Base-by-base conservation (phyloP, 2,888 invertebrate species). In the Hydropsyche betteni region DNA sequence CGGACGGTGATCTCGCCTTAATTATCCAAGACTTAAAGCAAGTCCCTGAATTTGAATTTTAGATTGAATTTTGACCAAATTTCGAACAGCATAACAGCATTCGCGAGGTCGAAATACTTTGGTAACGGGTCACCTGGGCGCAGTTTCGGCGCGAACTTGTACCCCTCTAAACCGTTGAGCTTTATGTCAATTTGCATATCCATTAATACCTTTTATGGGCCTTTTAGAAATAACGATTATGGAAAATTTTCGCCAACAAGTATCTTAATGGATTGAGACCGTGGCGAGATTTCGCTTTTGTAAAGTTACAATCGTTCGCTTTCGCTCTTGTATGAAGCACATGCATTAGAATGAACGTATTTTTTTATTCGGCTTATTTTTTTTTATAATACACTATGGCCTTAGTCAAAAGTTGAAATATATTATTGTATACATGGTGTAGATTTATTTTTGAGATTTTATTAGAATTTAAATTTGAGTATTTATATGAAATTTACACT, bases 141-240 rank as follows among this genome's bases (percentile, higher is more conserved):
- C 55, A n/a, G 55, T 55, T 55, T 55, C 55, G 16, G n/a, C 16
- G n/a, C 24, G 55, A 55, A 55, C 55, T 55, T 16, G 55, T 55
- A 10, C n/a, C 12, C 2, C 44, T 6, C 44, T 44, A 44, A 14
- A 55, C 55, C 55, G 55, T 55, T 55, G 16, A 55, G 55, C 55
- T 55, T 55, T 55, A 16, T 16, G 16, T 55, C 55, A 55, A 1
- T 55, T 55, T 55, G 16, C 55, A 55, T 55, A 16, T 16, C 55
- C 55, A 55, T 55, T 55, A 55, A 55, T 55, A 55, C 55, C 55
- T 55, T 55, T 55, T 55, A 55, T 55, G 55, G 55, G n/a, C 55
- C 51, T 55, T 55, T 55, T 16, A 55, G 55, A 55, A 12, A 55
- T 55, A 55, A 55, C 55, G 55, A 55, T 55, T 55, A 55, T 55